Evolutionary conservation across 2,113 vertebrate species (phyloP).

Genomic region (Cololabis saira): DNA sequence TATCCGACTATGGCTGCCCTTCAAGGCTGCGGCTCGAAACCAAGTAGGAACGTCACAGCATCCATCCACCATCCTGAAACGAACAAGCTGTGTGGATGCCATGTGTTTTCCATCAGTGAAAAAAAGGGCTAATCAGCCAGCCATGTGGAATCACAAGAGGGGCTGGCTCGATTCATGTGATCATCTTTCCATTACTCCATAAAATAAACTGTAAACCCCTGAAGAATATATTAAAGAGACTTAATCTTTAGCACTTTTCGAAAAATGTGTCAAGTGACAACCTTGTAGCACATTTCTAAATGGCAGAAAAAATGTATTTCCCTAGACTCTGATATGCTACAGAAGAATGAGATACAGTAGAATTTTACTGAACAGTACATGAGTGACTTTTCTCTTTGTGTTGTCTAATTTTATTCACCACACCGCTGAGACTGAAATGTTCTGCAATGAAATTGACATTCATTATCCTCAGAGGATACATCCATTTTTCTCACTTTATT

Average conservation of each 20-base stretch:
- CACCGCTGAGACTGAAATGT: not conserved
- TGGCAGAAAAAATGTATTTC: not conserved
- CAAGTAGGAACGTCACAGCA: constrained; percentile 35
- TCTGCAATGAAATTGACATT: not conserved
- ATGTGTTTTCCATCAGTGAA: constrained; percentile 74
- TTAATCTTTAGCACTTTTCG: constrained; percentile 24
- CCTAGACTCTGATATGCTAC: constrained; percentile 2
- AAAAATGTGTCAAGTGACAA: constrained; percentile 28
- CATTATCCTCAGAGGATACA: no score
- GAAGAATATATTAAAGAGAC: constrained; percentile 30
- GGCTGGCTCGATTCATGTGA: constrained; percentile 54
- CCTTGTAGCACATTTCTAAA: constrained; percentile 5
- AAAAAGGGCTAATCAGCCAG: constrained; percentile 67
- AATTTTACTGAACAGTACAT: no score
- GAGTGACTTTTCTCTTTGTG: no score
- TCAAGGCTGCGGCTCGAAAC: constrained; percentile 59
- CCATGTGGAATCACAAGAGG: constrained; percentile 67
- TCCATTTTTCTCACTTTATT: not conserved
- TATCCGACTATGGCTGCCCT: constrained; percentile 69
- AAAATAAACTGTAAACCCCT: constrained; percentile 57
- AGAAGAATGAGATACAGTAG: not conserved
- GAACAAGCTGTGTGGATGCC: constrained; percentile 61
- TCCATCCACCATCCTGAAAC: constrained; percentile 56
- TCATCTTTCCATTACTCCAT: constrained; percentile 71
- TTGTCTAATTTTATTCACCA: not conserved